Percentiles rank a stretch among this genome's conserved stretches.
Evolutionary conservation across 2,113 vertebrate species (phyloP).

Genomic region (Alouatta palliata): DNA sequence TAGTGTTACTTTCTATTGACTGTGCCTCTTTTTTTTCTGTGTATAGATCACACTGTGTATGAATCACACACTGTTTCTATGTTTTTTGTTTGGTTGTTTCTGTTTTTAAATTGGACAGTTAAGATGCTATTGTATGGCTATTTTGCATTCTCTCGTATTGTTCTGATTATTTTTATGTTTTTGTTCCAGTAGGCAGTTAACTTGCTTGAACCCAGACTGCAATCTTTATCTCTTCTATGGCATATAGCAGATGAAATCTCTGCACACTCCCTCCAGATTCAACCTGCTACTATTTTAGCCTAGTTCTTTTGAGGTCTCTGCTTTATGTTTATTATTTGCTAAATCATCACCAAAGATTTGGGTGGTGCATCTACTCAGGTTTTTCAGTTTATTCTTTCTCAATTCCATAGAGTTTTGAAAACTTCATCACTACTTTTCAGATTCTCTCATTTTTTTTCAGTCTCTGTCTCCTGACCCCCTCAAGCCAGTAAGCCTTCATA

Average conservation of each 20-base stretch:
- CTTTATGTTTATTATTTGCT: neutral
- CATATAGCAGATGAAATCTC: neutral
- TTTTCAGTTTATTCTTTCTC: neutral
- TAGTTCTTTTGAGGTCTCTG: fast-evolving
- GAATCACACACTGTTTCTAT: neutral
- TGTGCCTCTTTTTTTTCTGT: neutral
- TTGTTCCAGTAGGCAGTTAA: neutral
- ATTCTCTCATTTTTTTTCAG: neutral
- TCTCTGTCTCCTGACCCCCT: neutral
- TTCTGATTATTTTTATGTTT: neutral
- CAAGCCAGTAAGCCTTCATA: neutral
- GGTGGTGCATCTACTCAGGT: neutral
- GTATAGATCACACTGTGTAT: neutral
- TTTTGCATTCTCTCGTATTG: neutral
- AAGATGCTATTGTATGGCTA: neutral
- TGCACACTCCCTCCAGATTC: neutral
- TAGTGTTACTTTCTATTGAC: neutral
- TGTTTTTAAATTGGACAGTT: neutral
- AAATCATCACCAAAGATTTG: neutral
- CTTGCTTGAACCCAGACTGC: neutral
- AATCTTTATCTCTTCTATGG: neutral
- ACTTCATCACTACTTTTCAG: neutral
- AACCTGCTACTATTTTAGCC: neutral
- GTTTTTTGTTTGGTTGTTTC: neutral
- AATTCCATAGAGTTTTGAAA: neutral